A percentile compares a stretch with the other conserved stretches of the same genome.
phyloP scores from a whole-genome alignment of 2,113 vertebrate genomes.

The Sminthopsis crassicaudata region DNA sequence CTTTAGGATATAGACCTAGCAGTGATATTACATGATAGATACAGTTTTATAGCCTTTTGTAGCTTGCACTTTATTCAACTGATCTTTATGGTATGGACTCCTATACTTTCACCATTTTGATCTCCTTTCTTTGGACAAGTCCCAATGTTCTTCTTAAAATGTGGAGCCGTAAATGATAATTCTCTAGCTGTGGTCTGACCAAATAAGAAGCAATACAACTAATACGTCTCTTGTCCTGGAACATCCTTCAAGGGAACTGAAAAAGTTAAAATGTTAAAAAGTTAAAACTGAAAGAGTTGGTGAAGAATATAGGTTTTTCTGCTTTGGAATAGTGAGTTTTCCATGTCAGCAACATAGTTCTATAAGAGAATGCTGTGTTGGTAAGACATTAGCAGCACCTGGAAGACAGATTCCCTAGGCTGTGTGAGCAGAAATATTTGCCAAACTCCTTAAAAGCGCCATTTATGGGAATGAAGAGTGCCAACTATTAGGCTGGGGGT shows the following conservation, averaged over 20 bases:
- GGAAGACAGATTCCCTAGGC: slow-evolving; percentile 38
- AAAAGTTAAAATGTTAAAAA: not conserved
- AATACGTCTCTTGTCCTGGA: not conserved
- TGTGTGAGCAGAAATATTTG: slow-evolving; percentile 34
- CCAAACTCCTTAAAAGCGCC: slow-evolving; percentile 14
- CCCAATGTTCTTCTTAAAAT: not conserved
- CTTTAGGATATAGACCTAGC: too few relatives aligned
- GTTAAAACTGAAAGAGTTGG: too few relatives aligned
- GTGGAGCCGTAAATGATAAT: not conserved
- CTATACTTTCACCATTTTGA: not conserved
- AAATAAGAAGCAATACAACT: not conserved
- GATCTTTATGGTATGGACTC: not conserved
- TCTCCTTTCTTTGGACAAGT: not conserved
- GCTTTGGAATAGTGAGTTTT: slow-evolving; percentile 35
- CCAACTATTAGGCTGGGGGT: not conserved
- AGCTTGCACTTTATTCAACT: not conserved
- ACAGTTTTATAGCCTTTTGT: too few relatives aligned
- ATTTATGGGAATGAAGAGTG: not conserved
- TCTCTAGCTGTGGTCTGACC: not conserved
- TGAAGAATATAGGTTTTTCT: not conserved
- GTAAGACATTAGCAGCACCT: slow-evolving; percentile 9
- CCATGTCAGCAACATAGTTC: not conserved
- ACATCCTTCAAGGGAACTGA: not conserved
- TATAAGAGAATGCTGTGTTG: not conserved
- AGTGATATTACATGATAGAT: too few relatives aligned